Evolutionary conservation across 2,797 vertebrate genomes (phyloP), one percentile per base, ranked within the genome.

Genomic region (Clamator glandarius): DNA sequence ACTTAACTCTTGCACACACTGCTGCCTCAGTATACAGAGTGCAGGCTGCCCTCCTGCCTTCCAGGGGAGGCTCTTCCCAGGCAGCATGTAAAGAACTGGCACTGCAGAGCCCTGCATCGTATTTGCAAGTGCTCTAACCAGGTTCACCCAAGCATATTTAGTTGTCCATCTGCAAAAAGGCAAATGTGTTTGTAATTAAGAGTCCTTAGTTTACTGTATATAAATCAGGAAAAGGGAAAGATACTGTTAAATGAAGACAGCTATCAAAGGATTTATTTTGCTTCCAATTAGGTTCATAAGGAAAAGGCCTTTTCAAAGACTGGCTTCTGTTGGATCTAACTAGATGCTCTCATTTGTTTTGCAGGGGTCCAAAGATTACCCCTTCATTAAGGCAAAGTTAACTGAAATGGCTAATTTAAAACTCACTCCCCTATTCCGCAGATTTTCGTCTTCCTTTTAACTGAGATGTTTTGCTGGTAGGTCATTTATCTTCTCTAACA

Each of bases 401-500:
- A 96, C 87, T 57, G 66, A 95, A 93, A 92, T 52, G 44, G 77
- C 90, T 96, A 90, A 96, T 96, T 97, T 95, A 95, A 95, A 95
- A 92, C 76, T 92, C 92, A 85, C 87, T 95, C 83, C 50, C 46
- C 44, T 73, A 50, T 87, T 86, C 78, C 84, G 79, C 17, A 82
- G 93, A 93, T 72, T 96, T 89, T 79, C 70, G 77, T 95, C 95
- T 93, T 94, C 93, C 92, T 92, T 96, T 96, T 91, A 96, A 96
- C 88, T 77, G 86, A 89, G 87, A 89, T 29, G 84, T 91, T 93
- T 93, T 95, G 80, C 87, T 90, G 68, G 75, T 74, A 75, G 81
- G 70, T 92, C 70, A 70, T 95, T 87, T 44, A 25, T 96, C 91
- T 95, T 88, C 86, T 41, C 91, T 93, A 83, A 92, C 92, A 91